Percentiles rank a stretch among this genome's conserved stretches.
phyloP scores from a whole-genome alignment of 2,113 vertebrate genomes.

The Cavia porcellus region DNA sequence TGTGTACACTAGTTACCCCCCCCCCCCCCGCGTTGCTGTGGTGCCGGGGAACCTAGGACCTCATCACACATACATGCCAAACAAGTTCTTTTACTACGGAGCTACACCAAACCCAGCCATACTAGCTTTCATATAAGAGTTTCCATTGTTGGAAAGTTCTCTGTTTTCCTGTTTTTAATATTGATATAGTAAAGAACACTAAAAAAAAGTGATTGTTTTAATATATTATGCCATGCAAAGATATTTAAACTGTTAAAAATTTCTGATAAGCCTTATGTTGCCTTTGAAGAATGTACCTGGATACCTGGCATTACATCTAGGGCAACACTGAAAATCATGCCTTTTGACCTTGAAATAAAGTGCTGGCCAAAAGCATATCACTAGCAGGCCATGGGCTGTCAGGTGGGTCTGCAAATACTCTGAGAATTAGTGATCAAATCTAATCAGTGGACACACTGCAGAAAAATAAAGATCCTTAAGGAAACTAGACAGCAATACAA shows the following conservation, averaged over 20 bases:
- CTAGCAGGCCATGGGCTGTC: not conserved
- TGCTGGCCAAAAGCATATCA: too few species aligned
- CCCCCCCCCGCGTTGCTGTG: not conserved
- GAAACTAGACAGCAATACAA: not conserved
- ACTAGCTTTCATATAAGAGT: not conserved
- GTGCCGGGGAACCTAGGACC: not conserved
- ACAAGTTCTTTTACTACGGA: not conserved
- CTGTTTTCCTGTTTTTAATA: not conserved
- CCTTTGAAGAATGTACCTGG: not conserved
- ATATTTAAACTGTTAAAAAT: not conserved
- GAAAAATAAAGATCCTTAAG: constrained; percentile 2
- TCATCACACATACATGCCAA: not conserved
- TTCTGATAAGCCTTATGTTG: not conserved
- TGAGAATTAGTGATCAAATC: not conserved
- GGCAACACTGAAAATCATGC: not conserved
- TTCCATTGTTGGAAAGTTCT: not conserved
- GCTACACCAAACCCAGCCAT: not conserved
- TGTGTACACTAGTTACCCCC: not conserved
- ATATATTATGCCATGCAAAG: not conserved
- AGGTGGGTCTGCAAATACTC: not conserved
- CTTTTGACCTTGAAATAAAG: not conserved
- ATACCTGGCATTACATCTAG: not conserved
- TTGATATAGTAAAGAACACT: not conserved
- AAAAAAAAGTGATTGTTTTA: not conserved
- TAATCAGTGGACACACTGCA: not conserved